A percentile compares a stretch with the other conserved stretches of the same genome.
Evolutionary conservation across 2,113 vertebrate species (phyloP).

Genomic region (Galbula dea): DNA sequence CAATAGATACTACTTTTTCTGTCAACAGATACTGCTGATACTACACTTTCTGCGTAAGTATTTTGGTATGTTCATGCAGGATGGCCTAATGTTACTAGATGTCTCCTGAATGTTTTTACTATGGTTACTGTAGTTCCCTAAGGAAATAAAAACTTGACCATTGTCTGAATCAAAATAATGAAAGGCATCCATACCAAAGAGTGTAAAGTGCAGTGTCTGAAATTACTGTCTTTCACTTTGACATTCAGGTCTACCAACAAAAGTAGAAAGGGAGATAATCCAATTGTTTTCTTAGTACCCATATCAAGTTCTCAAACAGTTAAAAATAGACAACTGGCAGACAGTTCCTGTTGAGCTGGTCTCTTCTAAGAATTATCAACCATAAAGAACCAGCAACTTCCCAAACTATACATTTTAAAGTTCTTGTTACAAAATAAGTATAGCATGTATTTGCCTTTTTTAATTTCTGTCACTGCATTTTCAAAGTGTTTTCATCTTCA

Average conservation of each 20-base stretch:
- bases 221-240: neutral
- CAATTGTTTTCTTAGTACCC: neutral
- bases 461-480: neutral
- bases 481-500: neutral
- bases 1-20: neutral
- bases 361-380: neutral
- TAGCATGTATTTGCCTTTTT: neutral
- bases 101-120: neutral
- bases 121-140: neutral
- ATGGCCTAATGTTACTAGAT: neutral
- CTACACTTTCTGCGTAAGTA: neutral
- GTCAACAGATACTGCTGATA: neutral
- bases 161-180: neutral
- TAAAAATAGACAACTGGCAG: neutral
- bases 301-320: neutral
- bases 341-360: neutral
- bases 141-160: neutral
- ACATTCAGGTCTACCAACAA: neutral
- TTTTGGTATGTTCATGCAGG: neutral
- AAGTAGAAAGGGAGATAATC: neutral
- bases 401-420: neutral
- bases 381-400: neutral
- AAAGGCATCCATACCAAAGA: neutral
- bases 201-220: neutral
- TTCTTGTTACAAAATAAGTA: neutral